Evolutionary conservation across 2,888 invertebrate species (phyloP).

Genomic region (Hirtodrosophila confusa): DNA sequence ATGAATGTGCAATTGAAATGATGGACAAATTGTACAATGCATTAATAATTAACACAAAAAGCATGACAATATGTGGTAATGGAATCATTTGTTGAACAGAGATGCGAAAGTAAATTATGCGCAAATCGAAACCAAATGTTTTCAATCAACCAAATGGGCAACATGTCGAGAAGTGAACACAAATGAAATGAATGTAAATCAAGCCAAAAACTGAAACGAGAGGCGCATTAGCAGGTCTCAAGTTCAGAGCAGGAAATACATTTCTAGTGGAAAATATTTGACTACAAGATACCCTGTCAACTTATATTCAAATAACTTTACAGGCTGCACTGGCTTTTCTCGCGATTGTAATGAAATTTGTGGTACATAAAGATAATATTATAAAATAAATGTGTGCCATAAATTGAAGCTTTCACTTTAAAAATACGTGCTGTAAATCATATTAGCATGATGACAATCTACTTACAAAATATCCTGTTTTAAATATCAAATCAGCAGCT

Average conservation of each 20-base stretch:
- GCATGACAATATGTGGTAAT: neutral
- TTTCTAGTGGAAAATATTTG: too few relatives aligned
- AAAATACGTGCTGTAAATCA: too few relatives aligned
- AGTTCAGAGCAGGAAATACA: conserved; percentile 4
- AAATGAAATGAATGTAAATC: conserved; percentile 58
- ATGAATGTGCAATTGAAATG: neutral
- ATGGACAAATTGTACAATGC: conserved; percentile 1
- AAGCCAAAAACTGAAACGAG: conserved; percentile 50
- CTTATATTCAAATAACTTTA: too few relatives aligned
- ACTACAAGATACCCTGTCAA: too few relatives aligned
- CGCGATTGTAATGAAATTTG: too few relatives aligned
- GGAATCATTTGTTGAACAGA: neutral
- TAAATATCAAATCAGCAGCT: too few relatives aligned
- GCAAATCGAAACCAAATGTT: conserved; percentile 80
- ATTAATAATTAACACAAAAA: conserved; percentile 8
- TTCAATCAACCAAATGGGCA: conserved; percentile 68
- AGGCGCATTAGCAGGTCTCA: conserved; percentile 35
- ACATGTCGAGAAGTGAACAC: conserved; percentile 54
- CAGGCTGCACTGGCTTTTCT: too few relatives aligned
- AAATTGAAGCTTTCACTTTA: too few relatives aligned
- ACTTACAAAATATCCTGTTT: too few relatives aligned
- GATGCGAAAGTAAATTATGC: conserved; percentile 70
- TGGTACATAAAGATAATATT: too few relatives aligned
- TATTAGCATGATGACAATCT: too few relatives aligned
- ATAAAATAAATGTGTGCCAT: too few relatives aligned